phyloP scores from a whole-genome alignment of 92 coral and sea anemone species.

The Nematostella vectensis region DNA sequence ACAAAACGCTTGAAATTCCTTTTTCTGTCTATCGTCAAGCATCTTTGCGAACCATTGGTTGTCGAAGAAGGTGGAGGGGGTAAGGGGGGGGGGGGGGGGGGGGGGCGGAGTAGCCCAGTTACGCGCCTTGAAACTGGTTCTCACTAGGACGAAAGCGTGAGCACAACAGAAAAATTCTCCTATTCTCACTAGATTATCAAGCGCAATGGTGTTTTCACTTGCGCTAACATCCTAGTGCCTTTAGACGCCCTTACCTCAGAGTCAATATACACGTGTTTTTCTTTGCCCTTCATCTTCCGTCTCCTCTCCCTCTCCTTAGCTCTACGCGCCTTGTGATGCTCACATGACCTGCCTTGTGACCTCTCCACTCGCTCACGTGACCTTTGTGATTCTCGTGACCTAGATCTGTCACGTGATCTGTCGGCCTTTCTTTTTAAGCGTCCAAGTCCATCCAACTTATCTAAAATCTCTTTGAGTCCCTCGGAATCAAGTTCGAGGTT shows the following conservation, averaged over 20 bases:
- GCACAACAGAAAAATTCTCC: too few relatives aligned
- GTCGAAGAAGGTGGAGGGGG: too few relatives aligned
- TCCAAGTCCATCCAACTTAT: constrained; percentile 24
- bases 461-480: constrained; percentile 18
- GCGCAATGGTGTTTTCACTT: too few relatives aligned
- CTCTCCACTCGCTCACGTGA: not conserved
- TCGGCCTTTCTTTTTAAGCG: constrained; percentile 11
- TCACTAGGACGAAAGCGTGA: too few relatives aligned
- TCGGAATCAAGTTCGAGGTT: constrained; percentile 2
- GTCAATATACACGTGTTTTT: constrained; percentile 8
- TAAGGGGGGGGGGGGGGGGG: too few relatives aligned
- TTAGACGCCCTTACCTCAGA: constrained; percentile 12
- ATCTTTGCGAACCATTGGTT: too few relatives aligned
- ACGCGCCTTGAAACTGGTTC: too few relatives aligned
- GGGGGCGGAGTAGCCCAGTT: too few relatives aligned
- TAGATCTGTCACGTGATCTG: constrained; percentile 15
- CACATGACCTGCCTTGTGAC: not conserved
- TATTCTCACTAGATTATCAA: too few relatives aligned
- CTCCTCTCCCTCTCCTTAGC: constrained; percentile 16
- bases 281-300: constrained; percentile 28
- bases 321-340: not conserved
- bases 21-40: too few relatives aligned
- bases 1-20: too few relatives aligned
- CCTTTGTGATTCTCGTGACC: constrained; percentile 1
- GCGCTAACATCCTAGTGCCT: too few relatives aligned